These are phyloP conservation scores for Ariolimax columbianus DNA, from an alignment of 2,888 invertebrate genomes.

Conservation along the genomic window DNA sequence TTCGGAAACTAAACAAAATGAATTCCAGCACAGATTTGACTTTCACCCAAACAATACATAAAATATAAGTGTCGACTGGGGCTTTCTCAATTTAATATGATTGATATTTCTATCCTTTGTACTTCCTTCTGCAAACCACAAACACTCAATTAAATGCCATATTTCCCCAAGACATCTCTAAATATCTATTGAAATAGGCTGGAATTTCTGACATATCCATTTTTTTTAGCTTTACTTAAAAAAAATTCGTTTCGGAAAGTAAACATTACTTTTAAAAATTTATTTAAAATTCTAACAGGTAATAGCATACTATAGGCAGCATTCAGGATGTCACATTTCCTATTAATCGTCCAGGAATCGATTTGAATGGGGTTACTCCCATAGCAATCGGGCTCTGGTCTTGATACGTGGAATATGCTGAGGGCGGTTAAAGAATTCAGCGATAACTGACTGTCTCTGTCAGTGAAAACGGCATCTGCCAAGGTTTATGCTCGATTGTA, in stretches of 20 bases:
- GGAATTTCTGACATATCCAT: not conserved
- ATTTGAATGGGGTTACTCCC: not conserved
- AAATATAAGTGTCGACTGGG: too few species aligned
- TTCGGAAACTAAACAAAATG: too few species aligned
- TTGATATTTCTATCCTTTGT: not conserved
- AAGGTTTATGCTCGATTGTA: too few species aligned
- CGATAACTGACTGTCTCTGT: too few species aligned
- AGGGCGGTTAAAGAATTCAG: not conserved
- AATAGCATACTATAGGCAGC: not conserved
- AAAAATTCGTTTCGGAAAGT: not conserved
- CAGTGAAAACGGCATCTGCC: too few species aligned
- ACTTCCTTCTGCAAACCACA: not conserved
- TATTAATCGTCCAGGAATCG: not conserved
- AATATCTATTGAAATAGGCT: not conserved
- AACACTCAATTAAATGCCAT: not conserved
- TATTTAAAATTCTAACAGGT: not conserved
- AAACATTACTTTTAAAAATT: not conserved
- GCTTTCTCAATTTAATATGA: not conserved
- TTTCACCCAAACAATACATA: too few species aligned
- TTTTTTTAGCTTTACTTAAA: not conserved
- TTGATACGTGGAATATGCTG: not conserved
- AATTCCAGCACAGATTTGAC: too few species aligned
- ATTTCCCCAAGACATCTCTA: not conserved
- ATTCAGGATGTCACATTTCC: not conserved
- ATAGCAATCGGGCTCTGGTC: not conserved